These are phyloP conservation scores for Aphrophora alni DNA, from an alignment of 2,888 invertebrate genomes.

Conservation along the genomic window DNA sequence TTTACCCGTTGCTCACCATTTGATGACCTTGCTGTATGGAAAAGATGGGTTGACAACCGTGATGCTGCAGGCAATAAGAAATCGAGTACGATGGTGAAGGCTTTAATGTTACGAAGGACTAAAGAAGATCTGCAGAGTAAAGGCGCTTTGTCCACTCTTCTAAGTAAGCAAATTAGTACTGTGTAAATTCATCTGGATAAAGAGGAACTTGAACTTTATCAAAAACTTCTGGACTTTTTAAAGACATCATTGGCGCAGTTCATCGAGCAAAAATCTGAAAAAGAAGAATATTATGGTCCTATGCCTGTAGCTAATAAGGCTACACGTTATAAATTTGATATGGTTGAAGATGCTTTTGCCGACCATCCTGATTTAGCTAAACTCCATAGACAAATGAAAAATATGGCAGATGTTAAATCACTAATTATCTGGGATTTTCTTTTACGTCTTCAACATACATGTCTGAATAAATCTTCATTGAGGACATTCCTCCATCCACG, in stretches of 20 bases:
- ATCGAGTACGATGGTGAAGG: slow-evolving; percentile 83
- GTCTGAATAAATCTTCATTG: no score
- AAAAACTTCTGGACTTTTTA: slow-evolving; percentile 64
- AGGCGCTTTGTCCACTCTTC: slow-evolving; percentile 69
- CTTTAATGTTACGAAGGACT: slow-evolving; percentile 85
- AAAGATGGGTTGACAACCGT: slow-evolving; percentile 89
- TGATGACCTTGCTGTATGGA: slow-evolving; percentile 86
- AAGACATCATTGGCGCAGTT: slow-evolving; percentile 78
- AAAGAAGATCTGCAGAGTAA: slow-evolving; percentile 76
- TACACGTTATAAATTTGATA: slow-evolving; percentile 59
- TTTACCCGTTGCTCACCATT: slow-evolving; percentile 89
- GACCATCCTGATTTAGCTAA: slow-evolving; percentile 66
- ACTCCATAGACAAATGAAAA: slow-evolving; percentile 60
- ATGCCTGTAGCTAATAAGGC: slow-evolving; percentile 46
- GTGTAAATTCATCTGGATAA: slow-evolving; percentile 68
- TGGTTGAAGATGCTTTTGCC: slow-evolving; percentile 39
- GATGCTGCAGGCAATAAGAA: slow-evolving; percentile 78
- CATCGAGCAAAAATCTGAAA: slow-evolving; percentile 76
- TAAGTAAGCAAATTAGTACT: slow-evolving; percentile 64
- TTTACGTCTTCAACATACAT: slow-evolving; percentile 84
- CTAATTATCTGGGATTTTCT: slow-evolving; percentile 79
- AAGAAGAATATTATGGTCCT: slow-evolving; percentile 58
- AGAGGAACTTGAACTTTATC: slow-evolving; percentile 79
- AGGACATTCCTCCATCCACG: no score
- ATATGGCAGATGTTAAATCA: slow-evolving; percentile 59